These are phyloP conservation scores for Scaptomyza cyrtandrae DNA, from an alignment of 2,888 invertebrate species.

Conservation along the genomic window DNA sequence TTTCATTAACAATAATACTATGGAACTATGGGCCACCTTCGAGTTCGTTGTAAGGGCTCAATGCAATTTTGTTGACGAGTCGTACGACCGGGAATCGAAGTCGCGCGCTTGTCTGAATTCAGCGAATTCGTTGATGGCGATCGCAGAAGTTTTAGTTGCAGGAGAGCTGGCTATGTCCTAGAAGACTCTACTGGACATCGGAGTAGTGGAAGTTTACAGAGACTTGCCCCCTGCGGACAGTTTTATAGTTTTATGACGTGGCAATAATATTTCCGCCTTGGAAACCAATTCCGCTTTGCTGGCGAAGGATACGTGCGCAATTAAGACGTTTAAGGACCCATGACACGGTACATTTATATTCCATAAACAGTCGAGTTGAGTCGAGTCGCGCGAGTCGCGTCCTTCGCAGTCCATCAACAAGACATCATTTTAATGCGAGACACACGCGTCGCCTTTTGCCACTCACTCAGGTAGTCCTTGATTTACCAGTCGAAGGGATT, in stretches of 20 bases:
- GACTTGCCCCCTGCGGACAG: slow-evolving; percentile 75
- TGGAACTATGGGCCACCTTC: slow-evolving; percentile 65
- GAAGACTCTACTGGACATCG: slow-evolving; percentile 25
- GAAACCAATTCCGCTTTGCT: slow-evolving; percentile 70
- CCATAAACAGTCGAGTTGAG: slow-evolving; percentile 68
- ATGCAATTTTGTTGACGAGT: slow-evolving; percentile 52
- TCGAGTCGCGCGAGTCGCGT: slow-evolving; percentile 71
- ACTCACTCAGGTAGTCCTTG: slow-evolving; percentile 68
- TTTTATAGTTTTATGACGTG: slow-evolving; percentile 83
- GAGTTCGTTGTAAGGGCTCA: slow-evolving; percentile 60
- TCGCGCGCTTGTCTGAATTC: slow-evolving; percentile 74
- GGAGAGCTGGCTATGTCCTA: slow-evolving; percentile 20
- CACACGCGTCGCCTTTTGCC: slow-evolving; percentile 64
- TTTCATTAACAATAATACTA: slow-evolving; percentile 67
- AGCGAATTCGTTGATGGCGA: slow-evolving; percentile 70
- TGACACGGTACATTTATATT: slow-evolving; percentile 81
- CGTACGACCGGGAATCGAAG: slow-evolving; percentile 73
- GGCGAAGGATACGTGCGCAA: slow-evolving; percentile 79
- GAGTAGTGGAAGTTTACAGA: slow-evolving; percentile 22
- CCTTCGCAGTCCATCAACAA: slow-evolving; percentile 67
- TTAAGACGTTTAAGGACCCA: slow-evolving; percentile 82
- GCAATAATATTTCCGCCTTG: slow-evolving; percentile 83
- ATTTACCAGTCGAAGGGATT: slow-evolving; percentile 48
- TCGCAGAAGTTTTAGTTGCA: slow-evolving; percentile 39
- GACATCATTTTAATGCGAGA: slow-evolving; percentile 77